Base-by-base conservation (phyloP, 2,113 vertebrate genomes). In the Thomomys bottae region DNA sequence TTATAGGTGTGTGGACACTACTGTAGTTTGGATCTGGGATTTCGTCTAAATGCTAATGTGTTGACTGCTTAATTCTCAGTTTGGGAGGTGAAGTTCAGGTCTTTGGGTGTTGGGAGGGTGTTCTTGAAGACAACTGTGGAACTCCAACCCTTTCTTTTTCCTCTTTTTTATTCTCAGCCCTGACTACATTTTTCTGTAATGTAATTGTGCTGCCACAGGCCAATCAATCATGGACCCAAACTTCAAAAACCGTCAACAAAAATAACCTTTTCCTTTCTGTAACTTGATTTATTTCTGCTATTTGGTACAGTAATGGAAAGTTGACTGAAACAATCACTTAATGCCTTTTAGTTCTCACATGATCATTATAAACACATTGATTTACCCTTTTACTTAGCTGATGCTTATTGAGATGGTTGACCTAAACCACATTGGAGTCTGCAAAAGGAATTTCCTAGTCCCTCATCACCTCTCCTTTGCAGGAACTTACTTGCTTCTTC, bases 221-320 rank as follows among this genome's bases (percentile, higher is more conserved):
- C 32, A n/a, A 70, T 66, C 36, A 23, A 30, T 79, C 64, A 70
- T 26, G 64, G 21, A 26, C 45, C 40, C 11, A 79, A 79, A 40
- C 87, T 21, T 70, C 77, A 21, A 79, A 70, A 78, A 88, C 36
- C 32, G 4, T 88, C 64, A 40, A 32, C 34, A 40, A 70, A 79
- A 70, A 42, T 70, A 70, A 38, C 34, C 64, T 40, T 26, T 70
- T 79, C 28, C 20, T 79, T 45, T 20, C 40, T 88, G 77, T 70
- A 88, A 70, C 34, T 59, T 79, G 75, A 88, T 70, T 88, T 79
- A 79, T 88, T 63, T n/a, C 45, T 63, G 30, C 23, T 42, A 59
- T 79, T 79, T 70, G 34, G 57, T 88, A 57, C 64, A 87, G 85
- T 87, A 68, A 67, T 70, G 64, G 63, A 78, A 88, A 88, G 21